Conservation (phyloP, 64 coral and sea anemone genomes). For the Stylophora pistillata region DNA sequence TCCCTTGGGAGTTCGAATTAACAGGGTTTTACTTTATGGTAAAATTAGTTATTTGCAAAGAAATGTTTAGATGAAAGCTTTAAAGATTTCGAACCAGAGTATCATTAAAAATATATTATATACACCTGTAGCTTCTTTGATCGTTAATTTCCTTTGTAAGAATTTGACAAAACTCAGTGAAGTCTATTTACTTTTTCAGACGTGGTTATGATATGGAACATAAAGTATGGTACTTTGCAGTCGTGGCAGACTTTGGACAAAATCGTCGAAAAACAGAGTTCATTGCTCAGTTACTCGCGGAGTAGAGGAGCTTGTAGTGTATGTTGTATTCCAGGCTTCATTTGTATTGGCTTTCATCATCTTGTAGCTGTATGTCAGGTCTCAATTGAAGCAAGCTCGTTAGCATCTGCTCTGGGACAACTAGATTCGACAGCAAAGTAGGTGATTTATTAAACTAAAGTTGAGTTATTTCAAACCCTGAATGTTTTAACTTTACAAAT, state of each 20-base stretch:
- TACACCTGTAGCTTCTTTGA: too few relatives aligned
- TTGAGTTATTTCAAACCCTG: too few relatives aligned
- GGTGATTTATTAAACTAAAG: background rate
- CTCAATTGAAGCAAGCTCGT: background rate
- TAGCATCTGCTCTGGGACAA: constrained; percentile 59
- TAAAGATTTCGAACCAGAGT: too few relatives aligned
- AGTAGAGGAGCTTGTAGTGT: background rate
- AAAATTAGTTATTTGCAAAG: too few relatives aligned
- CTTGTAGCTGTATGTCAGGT: constrained; percentile 49
- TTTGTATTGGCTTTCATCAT: constrained; percentile 31
- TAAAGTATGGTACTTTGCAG: constrained; percentile 38
- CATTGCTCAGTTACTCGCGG: background rate
- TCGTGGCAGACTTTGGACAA: constrained; percentile 38
- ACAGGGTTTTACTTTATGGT: too few relatives aligned
- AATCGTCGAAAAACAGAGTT: background rate
- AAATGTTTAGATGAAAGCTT: too few relatives aligned
- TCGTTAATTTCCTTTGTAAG: too few relatives aligned
- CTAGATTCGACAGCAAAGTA: constrained; percentile 38
- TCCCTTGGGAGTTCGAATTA: too few relatives aligned
- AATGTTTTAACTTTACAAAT: too few relatives aligned
- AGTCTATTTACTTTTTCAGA: constrained; percentile 1
- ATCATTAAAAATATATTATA: too few relatives aligned
- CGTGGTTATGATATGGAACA: constrained; percentile 12
- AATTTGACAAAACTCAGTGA: too few relatives aligned
- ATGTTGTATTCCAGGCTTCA: constrained; percentile 38